A percentile compares a stretch with the other conserved stretches of the same genome.
Conservation (phyloP, 2,888 invertebrate genomes). For the Caenorhabditis macrosperma region DNA sequence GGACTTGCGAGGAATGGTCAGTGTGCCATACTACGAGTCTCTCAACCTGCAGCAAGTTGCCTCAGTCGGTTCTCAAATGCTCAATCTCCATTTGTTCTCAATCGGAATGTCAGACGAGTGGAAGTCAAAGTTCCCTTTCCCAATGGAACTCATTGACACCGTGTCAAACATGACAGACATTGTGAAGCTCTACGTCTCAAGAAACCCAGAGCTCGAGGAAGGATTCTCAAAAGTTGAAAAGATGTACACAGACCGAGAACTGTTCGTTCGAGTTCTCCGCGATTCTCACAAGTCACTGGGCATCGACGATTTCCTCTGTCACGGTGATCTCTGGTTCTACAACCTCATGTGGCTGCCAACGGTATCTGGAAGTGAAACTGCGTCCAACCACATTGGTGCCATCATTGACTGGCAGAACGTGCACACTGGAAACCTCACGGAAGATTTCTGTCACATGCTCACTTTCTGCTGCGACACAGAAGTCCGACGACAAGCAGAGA, state of each 20-base stretch:
- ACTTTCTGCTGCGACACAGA: slow-evolving; percentile 62
- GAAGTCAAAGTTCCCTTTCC: slow-evolving; percentile 52
- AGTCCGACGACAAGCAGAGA: slow-evolving; percentile 50
- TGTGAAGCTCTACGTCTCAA: slow-evolving; percentile 47
- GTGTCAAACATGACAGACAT: slow-evolving; percentile 57
- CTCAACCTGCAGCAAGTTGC: slow-evolving; percentile 56
- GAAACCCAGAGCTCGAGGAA: slow-evolving; percentile 43
- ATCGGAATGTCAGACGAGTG: slow-evolving; percentile 45
- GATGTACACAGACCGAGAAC: slow-evolving; percentile 39
- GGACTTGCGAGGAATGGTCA: slow-evolving; percentile 58
- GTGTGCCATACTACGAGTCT: slow-evolving; percentile 62
- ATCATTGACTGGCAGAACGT: slow-evolving; percentile 69
- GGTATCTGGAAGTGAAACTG: slow-evolving; percentile 32
- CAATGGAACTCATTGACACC: slow-evolving; percentile 60
- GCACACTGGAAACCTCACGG: slow-evolving; percentile 63
- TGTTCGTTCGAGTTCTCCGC: slow-evolving; percentile 38
- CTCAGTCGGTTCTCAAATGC: slow-evolving; percentile 52
- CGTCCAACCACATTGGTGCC: slow-evolving; percentile 60
- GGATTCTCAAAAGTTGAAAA: slow-evolving; percentile 45
- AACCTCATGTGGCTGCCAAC: slow-evolving; percentile 63
- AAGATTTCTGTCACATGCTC: slow-evolving; percentile 64
- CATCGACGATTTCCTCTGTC: slow-evolving; percentile 63
- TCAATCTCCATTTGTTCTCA: slow-evolving; percentile 58
- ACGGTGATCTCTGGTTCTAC: slow-evolving; percentile 69
- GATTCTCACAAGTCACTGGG: slow-evolving; percentile 56